Evolutionary conservation across 2,113 vertebrate genomes (phyloP).

Genomic region (Brachypodius melanocephalos): DNA sequence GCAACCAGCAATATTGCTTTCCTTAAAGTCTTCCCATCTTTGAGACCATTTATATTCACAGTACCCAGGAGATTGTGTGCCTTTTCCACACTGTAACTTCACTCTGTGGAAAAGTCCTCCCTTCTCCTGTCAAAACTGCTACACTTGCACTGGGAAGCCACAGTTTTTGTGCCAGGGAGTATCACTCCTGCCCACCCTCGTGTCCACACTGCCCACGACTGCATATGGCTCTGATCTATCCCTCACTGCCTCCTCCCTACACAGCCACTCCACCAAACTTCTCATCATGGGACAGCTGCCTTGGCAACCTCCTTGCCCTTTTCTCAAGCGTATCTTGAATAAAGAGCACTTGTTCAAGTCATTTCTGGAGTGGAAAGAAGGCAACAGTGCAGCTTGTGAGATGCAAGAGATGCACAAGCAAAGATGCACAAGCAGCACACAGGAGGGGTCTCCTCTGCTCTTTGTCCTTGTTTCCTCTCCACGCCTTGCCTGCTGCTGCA

Average conservation of each 20-base stretch:
- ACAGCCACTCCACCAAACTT: background rate
- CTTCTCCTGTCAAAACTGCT: background rate
- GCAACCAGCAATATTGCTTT: background rate
- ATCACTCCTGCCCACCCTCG: background rate
- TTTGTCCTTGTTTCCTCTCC: background rate
- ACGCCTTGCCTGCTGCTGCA: background rate
- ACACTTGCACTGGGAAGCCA: background rate
- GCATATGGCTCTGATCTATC: background rate
- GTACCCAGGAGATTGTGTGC: background rate
- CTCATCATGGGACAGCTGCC: background rate
- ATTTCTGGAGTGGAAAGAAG: background rate
- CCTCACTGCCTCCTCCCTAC: background rate
- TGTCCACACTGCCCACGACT: background rate
- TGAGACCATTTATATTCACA: background rate
- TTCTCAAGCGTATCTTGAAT: background rate
- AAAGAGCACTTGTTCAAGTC: background rate
- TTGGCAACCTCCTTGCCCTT: background rate
- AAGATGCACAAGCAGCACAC: background rate
- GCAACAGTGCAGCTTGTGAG: background rate
- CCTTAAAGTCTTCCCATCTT: background rate
- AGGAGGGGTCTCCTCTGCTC: background rate
- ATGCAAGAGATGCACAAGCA: background rate
- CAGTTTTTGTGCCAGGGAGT: background rate
- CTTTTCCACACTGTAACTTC: background rate
- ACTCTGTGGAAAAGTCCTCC: background rate